Evolutionary conservation across 2,888 invertebrate species (phyloP), one percentile per base, ranked within the genome.

Genomic region (Venusia cambrica): DNA sequence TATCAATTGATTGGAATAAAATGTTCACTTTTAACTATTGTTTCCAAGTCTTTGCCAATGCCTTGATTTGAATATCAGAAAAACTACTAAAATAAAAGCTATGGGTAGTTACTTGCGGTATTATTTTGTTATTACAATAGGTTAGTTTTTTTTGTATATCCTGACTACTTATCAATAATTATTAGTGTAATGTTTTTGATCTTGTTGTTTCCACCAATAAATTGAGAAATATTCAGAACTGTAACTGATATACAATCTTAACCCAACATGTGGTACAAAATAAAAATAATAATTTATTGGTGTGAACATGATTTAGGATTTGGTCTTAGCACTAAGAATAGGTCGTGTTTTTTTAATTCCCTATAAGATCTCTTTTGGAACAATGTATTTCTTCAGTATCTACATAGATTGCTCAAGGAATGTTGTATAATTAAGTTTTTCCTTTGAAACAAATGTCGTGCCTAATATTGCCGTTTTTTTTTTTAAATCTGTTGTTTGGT

Each of bases 321-420:
- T 59, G 39, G 48, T 48, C 48, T 55, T 59, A 52, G 52, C 48
- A 50, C 44, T 48, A 62, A 65, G 68, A 56, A 47, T 57, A 59
- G 47, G 49, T 50, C 45, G 42, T 40, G 48, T 52, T 54, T 58
- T 57, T 57, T 58, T 66, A 62, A 43, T 57, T 62, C 62, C 54
- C 60, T 60, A 47, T 66, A 68, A 71, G 70, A 69, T 73, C 67
- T 72, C 63, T 59, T 56, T 48, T 65, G 58, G 57, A 68, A 69
- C 76, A 76, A 78, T 79, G 73, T 69, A 73, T 75, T 74, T 71
- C 69, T 55, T 60, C 44, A 47, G 52, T 54, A 49, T 51, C 37
- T 42, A 38, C 38, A 49, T 51, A 48, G 36, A 51, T 57, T 79
- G 81, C 80, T 81, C 80, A 79, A 79, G 75, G 73, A 74, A 57